phyloP scores from a whole-genome alignment of 1,140 invertebrate species.

The Leptinotarsa lineolata region DNA sequence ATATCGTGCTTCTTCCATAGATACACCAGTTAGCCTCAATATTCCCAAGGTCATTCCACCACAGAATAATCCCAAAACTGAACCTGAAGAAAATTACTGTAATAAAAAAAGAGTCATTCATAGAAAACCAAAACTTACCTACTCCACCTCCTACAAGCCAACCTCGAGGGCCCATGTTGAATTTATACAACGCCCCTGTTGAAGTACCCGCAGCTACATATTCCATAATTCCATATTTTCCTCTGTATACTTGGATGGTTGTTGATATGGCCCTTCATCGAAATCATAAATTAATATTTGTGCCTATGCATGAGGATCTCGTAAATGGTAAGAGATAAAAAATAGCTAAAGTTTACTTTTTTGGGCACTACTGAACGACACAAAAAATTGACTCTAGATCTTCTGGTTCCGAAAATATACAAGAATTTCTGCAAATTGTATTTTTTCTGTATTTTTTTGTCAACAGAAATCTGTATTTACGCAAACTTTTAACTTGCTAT shows the following conservation, averaged over 20 bases:
- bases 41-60: slow-evolving; percentile 57
- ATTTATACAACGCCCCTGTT: slow-evolving; percentile 67
- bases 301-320: no score
- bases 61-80: slow-evolving; percentile 59
- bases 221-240: slow-evolving; percentile 67
- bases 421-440: no score
- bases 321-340: no score
- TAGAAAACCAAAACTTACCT: slow-evolving; percentile 50
- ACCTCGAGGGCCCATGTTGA: slow-evolving; percentile 66
- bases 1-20: slow-evolving; percentile 61
- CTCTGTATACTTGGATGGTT: slow-evolving; percentile 66
- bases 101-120: neutral
- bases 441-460: no score
- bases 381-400: no score
- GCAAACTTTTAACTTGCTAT: no score
- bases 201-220: slow-evolving; percentile 66
- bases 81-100: slow-evolving; percentile 53
- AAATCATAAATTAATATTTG: neutral
- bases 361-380: no score
- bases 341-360: no score
- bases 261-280: slow-evolving; percentile 63
- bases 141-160: slow-evolving; percentile 65
- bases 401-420: no score
- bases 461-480: no score
- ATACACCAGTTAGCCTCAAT: slow-evolving; percentile 58